phyloP scores from a whole-genome alignment of 2,888 invertebrate species.

The Oxyteleia sp. region DNA sequence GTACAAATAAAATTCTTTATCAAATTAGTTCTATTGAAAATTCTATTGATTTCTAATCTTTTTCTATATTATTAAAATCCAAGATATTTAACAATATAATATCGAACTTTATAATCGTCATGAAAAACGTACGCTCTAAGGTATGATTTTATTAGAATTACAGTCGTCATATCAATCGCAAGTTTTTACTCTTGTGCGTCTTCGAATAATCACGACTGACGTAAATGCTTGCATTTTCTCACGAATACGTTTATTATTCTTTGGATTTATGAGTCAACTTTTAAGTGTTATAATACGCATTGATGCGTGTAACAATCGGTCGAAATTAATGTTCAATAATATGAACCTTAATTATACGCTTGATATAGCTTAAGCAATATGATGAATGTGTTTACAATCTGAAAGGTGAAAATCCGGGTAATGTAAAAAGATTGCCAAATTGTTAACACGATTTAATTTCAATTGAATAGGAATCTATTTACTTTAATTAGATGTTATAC shows the following conservation, averaged over 20 bases:
- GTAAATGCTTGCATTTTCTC: constrained; percentile 34
- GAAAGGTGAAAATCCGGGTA: constrained; percentile 7
- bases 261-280: constrained; percentile 6
- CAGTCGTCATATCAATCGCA: constrained; percentile 5
- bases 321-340: constrained; percentile 18
- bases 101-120: background rate
- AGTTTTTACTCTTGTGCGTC: constrained; percentile 9
- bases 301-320: constrained; percentile 23
- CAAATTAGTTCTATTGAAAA: too few relatives aligned
- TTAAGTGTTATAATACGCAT: background rate
- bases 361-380: constrained; percentile 15
- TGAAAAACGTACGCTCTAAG: background rate
- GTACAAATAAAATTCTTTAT: too few relatives aligned
- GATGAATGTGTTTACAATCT: constrained; percentile 12
- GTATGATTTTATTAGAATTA: too few relatives aligned
- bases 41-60: too few relatives aligned
- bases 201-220: constrained; percentile 15
- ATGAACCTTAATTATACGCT: constrained; percentile 24
- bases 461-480: too few relatives aligned
- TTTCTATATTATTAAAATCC: too few relatives aligned
- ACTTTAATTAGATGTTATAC: background rate
- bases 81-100: too few relatives aligned
- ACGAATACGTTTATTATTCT: constrained; percentile 36
- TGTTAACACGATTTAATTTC: too few relatives aligned
- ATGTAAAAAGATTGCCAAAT: too few relatives aligned